Conservation (phyloP, 2,888 invertebrate genomes). For the Clanis bilineata region DNA sequence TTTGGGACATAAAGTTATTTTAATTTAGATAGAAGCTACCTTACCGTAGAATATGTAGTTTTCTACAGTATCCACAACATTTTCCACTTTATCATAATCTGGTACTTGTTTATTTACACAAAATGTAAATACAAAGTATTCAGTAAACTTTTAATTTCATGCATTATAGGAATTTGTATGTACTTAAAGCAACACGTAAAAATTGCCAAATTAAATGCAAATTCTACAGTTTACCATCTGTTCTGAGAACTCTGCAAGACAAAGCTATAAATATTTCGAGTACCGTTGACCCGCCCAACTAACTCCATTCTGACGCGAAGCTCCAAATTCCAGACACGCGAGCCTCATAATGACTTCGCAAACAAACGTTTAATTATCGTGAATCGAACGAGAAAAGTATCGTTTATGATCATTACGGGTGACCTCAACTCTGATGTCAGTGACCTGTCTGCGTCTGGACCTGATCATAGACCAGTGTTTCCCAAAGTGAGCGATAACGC, state of each 20-base stretch:
- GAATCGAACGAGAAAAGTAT: conserved; percentile 63
- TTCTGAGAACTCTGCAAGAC: conserved; percentile 18
- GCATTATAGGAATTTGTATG: not conserved
- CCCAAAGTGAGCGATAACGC: not conserved
- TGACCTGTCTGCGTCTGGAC: conserved; percentile 35
- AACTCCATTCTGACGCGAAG: not conserved
- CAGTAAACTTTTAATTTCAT: no score
- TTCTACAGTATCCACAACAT: no score
- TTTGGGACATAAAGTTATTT: no score
- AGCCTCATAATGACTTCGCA: conserved; percentile 45
- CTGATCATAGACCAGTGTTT: not conserved
- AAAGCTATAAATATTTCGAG: conserved; percentile 38
- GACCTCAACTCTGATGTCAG: conserved; percentile 52
- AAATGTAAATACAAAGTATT: no score
- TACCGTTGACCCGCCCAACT: conserved; percentile 52
- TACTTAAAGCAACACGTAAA: not conserved
- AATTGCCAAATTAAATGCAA: not conserved
- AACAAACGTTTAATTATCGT: conserved; percentile 65
- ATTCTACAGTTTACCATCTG: not conserved
- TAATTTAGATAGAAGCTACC: no score
- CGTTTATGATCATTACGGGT: conserved; percentile 46
- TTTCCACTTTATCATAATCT: no score
- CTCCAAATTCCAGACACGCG: conserved; percentile 20
- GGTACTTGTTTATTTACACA: no score
- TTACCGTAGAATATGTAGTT: no score